Base-by-base conservation (phyloP, 53 echinoderm and acorn worm species). In the Holothuria leucospilota region DNA sequence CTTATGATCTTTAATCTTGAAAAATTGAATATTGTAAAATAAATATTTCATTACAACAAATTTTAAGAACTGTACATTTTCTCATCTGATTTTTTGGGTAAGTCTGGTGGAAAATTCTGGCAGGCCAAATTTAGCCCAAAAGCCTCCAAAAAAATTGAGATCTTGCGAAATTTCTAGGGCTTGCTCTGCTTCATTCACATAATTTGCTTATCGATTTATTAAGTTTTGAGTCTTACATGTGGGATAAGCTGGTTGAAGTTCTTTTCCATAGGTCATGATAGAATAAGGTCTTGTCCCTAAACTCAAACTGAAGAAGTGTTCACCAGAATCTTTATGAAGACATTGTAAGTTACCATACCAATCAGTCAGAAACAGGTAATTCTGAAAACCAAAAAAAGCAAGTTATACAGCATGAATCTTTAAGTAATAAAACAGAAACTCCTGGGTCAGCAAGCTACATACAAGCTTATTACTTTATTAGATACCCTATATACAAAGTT, bases 231-330 rank as follows among this genome's bases (percentile, higher is more conserved):
- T 86, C 96, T 92, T 88, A 96, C 96, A 94, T 69, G 72, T 67
- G 18, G 52, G 68, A 20, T 72, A 72, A n/a, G 67, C 88, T 6
- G 92, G 94, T 24, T 89, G 92, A n/a, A 85, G 13, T 2, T 69
- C 86, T 12, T 81, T 56, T 4, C 94, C 94, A 68, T 92, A 92
- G 5, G 89, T 75, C 14, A 71, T 92, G 20, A 94, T 51, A 21
- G 94, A 94, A 84, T 83, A 94, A 3, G 96, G 94, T 49, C 94
- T 78, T 71, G 92, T 85, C 24, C 94, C 88, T 1, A 92, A 63
- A 21, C 86, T 88, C 4, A 96, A 74, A 61, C 88, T 77, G 73
- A 92, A 94, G 84, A 82, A 86, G 21, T 86, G 68, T 9, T 62
- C 66, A 11, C 88, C 92, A 2, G 88, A 84, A 6, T 88, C 70